Evolutionary conservation across 2,888 invertebrate genomes (phyloP).

Genomic region (Steinernema carpocapsae): DNA sequence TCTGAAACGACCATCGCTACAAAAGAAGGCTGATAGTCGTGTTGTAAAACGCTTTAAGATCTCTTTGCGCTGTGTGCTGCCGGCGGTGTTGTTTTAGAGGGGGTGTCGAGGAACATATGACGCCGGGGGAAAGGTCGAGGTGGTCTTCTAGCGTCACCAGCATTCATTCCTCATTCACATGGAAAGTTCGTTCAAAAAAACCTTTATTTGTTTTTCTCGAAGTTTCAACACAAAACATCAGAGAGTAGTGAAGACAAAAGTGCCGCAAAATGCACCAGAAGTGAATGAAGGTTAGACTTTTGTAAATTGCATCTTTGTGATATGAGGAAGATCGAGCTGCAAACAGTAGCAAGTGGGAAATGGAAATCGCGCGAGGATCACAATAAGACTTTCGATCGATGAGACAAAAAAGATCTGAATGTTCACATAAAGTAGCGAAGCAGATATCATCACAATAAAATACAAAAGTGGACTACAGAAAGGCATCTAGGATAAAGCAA

Average conservation of each 20-base stretch:
- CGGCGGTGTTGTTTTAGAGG: conserved; percentile 13
- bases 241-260: conserved; percentile 10
- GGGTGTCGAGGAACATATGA: conserved; percentile 24
- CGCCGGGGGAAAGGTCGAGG: conserved; percentile 10
- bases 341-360: background rate
- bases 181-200: background rate
- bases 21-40: background rate
- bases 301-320: conserved; percentile 11
- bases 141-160: background rate
- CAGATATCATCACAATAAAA: too few relatives aligned
- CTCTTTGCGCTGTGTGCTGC: background rate
- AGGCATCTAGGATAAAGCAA: too few relatives aligned
- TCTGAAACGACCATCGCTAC: background rate
- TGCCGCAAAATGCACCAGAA: conserved; percentile 10
- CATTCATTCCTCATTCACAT: background rate
- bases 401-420: too few relatives aligned
- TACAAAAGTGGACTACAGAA: too few relatives aligned
- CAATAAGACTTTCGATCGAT: too few relatives aligned
- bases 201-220: background rate
- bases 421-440: too few relatives aligned
- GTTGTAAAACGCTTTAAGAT: conserved; percentile 7
- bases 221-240: background rate
- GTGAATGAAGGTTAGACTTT: conserved; percentile 13
- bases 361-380: too few relatives aligned
- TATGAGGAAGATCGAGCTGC: conserved; percentile 14